Base-by-base conservation (phyloP, 2,113 vertebrate genomes). In the Ascaphus truei region DNA sequence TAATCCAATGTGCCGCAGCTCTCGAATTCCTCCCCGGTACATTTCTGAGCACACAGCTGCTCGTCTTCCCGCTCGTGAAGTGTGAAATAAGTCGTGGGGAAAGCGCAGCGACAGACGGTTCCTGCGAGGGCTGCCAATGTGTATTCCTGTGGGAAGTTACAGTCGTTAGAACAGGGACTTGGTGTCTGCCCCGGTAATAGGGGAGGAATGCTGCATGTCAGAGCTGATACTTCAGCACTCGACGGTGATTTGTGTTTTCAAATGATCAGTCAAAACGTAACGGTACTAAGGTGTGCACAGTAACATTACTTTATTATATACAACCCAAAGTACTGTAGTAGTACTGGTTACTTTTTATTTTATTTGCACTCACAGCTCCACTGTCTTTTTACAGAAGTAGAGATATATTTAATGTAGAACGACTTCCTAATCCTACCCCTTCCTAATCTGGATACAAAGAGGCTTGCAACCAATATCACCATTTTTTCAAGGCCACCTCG, bases 41-140 rank as follows among this genome's bases (percentile, higher is more conserved):
- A 99, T 65, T 79, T 93, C 64, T 92, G 88, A 3, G 93, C 87
- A 4, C 97, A 99, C 79, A 94, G 86, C 63, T 91, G 90, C 76
- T 98, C 96, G 0, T 96, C 93, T 74, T 98, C 95, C 0, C 79
- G 84, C 75, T 98, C 95, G 0, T 96, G 97, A 25, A 99, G 92
- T 4, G 90, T 90, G 78, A 99, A 98, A n/a, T 88, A 89, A 0
- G 84, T 82, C 22, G 95, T 98, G 34, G 96, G 95, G 60, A 98
- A 98, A 1, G 95, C 96, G 0, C 97, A 99, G 84, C 76, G 83
- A 80, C 96, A 99, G 45, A 64, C 43, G 2, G 90, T 89, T 13
- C 93, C 95, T 0, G 91, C 93, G 29, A 98, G 86, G 0, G 87
- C 93, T 0, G 97, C 94, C 78, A 99, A 84, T 0, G 95, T 90